Evolutionary conservation across 2,113 vertebrate species (phyloP), one percentile per base, ranked within the genome.

Genomic region (Porphyrio hochstetteri): DNA sequence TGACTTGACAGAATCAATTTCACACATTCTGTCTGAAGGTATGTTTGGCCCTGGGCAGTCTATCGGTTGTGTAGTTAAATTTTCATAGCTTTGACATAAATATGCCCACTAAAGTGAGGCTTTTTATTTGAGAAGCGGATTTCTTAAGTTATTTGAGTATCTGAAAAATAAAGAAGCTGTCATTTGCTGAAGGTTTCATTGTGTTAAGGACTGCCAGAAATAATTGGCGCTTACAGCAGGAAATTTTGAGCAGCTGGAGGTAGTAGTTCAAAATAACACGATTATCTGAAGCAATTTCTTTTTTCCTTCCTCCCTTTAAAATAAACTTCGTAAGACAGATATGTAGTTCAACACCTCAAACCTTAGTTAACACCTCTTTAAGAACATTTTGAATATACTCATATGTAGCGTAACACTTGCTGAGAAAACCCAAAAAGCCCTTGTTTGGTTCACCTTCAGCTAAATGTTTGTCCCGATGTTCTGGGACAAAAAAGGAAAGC

Each of bases 111-210:
- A 38, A 75, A 74, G 20, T 63, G 13, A 68, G 4, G 10, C 5
- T 78, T 83, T 93, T 74, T 81, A 28, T 72, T 91, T 50, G 21
- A 89, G 60, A 91, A 87, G 33, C 1, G 2, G 36, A 4, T 59
- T 74, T 82, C 46, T 78, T 67, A 94, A 84, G 36, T 16, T 0
- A 63, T 86, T 50, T 44, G 13, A 55, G 35, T 56, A 91, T 56
- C 35, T 91, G 64, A 84, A 93, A 94, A 92, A 88, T 60, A 88
- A 95, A 91, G 65, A 93, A 91, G 65, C 72, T 92, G 76, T 71
- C 29, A 75, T 64, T 74, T 75, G 33, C 36, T 86, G 64, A 46
- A 70, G 25, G 56, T 68, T 94, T 91, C 92, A 74, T 70, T 84
- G 67, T 52, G 33, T 52, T 94, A 80, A 48, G 5, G 35, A 78